These are phyloP conservation scores for Ridgeia piscesae DNA, from an alignment of 1,140 invertebrate genomes.

Conservation along the genomic window DNA sequence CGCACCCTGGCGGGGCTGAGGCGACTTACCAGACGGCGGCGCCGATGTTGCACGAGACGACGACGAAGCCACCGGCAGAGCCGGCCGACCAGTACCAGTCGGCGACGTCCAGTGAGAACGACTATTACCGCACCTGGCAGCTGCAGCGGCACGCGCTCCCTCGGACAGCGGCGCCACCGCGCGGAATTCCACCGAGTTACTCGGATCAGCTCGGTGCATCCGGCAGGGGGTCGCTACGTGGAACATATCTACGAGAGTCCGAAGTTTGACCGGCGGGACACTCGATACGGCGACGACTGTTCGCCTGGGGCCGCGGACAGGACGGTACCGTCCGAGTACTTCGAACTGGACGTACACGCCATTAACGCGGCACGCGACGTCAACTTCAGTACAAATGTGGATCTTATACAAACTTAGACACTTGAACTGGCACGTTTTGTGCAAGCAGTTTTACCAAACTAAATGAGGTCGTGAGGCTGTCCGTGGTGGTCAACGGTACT, in stretches of 20 bases:
- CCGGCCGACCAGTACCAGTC: conserved; percentile 12
- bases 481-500: neutral
- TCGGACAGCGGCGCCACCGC: neutral
- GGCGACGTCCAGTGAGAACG: conserved; percentile 11
- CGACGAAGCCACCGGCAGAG: neutral
- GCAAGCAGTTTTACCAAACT: neutral
- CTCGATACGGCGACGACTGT: neutral
- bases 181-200: neutral
- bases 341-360: conserved; percentile 13
- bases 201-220: neutral
- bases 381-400: neutral
- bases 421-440: neutral
- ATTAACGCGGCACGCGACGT: neutral
- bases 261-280: conserved; percentile 20
- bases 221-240: conserved; percentile 6
- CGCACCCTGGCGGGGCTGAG: neutral
- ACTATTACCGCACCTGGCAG: conserved; percentile 24
- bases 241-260: conserved; percentile 28
- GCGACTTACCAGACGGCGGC: neutral
- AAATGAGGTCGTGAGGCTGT: neutral
- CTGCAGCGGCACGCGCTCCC: conserved; percentile 11
- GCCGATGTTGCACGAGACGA: neutral
- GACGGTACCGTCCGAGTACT: neutral
- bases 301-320: too few species aligned
- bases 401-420: neutral